These are phyloP conservation scores for Periparus ater DNA, from an alignment of 2,797 vertebrate genomes.

Conservation along the genomic window DNA sequence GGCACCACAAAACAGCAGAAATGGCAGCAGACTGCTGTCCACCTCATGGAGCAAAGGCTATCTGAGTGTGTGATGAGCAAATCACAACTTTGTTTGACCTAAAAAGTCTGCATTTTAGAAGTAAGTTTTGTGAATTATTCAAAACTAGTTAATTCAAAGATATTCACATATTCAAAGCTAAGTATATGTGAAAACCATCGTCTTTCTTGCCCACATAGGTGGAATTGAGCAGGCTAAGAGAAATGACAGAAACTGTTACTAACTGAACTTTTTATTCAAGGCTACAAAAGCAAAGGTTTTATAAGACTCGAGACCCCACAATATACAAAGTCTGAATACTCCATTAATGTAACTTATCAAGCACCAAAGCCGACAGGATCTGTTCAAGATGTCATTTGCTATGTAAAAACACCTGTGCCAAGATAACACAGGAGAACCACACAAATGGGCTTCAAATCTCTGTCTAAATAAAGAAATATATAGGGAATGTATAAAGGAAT, in stretches of 20 bases:
- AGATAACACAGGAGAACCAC: background rate
- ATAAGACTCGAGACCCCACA: background rate
- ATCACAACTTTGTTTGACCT: background rate
- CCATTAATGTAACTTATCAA: background rate
- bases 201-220: background rate
- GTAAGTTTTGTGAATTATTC: background rate
- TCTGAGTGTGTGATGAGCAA: background rate
- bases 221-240: background rate
- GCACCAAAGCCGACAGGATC: background rate
- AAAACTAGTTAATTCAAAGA: too few relatives aligned
- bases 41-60: background rate
- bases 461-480: background rate
- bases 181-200: background rate
- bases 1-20: background rate
- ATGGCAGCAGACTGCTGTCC: background rate
- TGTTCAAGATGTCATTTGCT: background rate
- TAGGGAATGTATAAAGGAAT: background rate
- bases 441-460: background rate
- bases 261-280: background rate
- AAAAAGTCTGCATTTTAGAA: accelerated
- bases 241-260: background rate
- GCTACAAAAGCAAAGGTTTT: background rate
- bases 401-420: background rate
- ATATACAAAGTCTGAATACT: background rate
- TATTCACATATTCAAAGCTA: background rate